Evolutionary conservation across 2,113 vertebrate species (phyloP), one percentile per base, ranked within the genome.

Genomic region (Platysteira castanea): DNA sequence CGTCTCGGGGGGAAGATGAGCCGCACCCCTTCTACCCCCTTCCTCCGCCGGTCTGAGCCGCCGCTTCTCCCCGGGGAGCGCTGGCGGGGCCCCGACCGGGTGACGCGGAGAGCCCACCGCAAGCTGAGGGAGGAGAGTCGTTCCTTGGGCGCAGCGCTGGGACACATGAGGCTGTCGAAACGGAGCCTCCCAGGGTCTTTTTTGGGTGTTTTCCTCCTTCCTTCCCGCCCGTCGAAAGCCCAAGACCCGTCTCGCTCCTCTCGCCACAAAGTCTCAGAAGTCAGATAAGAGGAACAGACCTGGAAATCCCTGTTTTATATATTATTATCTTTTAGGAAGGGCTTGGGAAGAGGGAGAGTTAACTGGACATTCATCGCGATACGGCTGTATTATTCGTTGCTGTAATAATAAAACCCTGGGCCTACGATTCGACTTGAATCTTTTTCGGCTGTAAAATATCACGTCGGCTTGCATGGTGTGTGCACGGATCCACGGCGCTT

Each of bases 371-470:
- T 81, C 83, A 28, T 53, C 22, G 69, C n/a, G 22, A 89, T 61
- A 63, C 50, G 5, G 13, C 63, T 57, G 21, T 41, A 41, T 82
- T 84, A 93, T 90, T 91, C 93, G 68, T 76, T 84, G 46, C 31
- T 50, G 44, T 87, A 82, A 94, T 93, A 91, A 84, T 95, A 96
- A 97, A 97, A 88, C 1, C 5, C 11, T 44, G 37, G 94, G 97
- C 96, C 96, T 96, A 90, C 90, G 47, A 59, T 87, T 94, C 68
- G 16, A 46, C 69, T 74, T 57, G 57, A 90, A 71, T 80, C 54
- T 82, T 94, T 84, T 78, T 54, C 59, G 76, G 31, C 91, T 60
- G 57, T 91, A 64, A 93, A 83, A 63, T 85, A 68, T 22, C 78
- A 50, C 19, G 1, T 79, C 53, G 54, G 27, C 27, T 86, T 60